Evolutionary conservation across 2,888 invertebrate genomes (phyloP).

Genomic region (Lasioglossum malachurum): DNA sequence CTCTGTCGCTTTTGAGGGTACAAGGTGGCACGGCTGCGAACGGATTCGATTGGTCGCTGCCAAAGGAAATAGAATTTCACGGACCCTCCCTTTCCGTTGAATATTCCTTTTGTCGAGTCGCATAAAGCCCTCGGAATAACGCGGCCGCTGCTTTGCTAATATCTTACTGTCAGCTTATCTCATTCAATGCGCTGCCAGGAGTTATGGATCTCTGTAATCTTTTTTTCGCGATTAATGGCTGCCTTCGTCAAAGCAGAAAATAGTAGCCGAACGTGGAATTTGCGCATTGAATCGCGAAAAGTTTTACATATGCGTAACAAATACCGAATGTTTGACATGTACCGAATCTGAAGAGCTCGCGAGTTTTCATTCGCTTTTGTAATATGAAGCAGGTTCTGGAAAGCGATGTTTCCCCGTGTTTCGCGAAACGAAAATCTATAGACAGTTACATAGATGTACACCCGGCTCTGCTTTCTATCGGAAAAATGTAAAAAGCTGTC

Average conservation of each 20-base stretch:
- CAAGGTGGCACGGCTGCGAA: not conserved
- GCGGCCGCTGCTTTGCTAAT: not conserved
- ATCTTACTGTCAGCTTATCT: not conserved
- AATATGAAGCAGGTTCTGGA: too few relatives aligned
- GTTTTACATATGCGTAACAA: too few relatives aligned
- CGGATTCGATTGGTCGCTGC: not conserved
- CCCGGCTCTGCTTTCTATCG: too few relatives aligned
- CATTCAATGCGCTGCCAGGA: not conserved
- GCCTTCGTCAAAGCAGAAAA: not conserved
- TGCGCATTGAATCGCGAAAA: not conserved
- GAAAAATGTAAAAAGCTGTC: not conserved
- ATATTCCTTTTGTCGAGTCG: not conserved
- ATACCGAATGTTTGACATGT: too few relatives aligned
- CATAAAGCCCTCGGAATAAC: not conserved
- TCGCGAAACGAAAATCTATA: not conserved
- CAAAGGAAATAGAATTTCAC: conserved; percentile 1
- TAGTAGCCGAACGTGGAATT: not conserved
- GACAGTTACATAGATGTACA: too few relatives aligned
- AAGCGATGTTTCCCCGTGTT: too few relatives aligned
- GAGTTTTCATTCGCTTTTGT: too few relatives aligned
- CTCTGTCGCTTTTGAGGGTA: not conserved
- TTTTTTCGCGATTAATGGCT: not conserved
- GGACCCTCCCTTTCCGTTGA: not conserved
- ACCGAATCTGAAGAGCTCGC: too few relatives aligned
- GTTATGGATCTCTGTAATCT: not conserved